These are phyloP conservation scores for Fragum fragum DNA, from an alignment of 2,888 invertebrate genomes.

Conservation along the genomic window DNA sequence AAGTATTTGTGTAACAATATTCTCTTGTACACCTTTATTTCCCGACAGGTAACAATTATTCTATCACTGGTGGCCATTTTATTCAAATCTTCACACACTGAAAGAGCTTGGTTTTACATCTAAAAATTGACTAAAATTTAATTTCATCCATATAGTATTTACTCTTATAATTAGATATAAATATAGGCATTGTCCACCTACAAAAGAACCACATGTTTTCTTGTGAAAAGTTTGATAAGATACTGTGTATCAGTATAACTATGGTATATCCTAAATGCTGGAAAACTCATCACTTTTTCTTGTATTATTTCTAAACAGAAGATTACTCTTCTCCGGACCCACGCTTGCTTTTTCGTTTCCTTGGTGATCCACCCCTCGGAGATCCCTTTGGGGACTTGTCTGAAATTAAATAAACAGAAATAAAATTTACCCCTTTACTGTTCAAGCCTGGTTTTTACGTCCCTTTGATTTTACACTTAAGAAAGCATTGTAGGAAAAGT, in stretches of 20 bases:
- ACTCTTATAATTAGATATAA: background rate
- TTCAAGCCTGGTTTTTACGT: too few species aligned
- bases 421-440: too few species aligned
- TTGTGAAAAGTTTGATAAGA: constrained; percentile 75
- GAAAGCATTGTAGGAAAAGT: too few species aligned
- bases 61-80: background rate
- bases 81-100: background rate
- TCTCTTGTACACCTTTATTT: too few species aligned
- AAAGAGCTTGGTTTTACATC: constrained; percentile 1
- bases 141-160: background rate
- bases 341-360: constrained; percentile 82
- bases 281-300: constrained; percentile 65
- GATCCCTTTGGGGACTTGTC: constrained; percentile 85
- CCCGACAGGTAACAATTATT: too few species aligned
- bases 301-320: constrained; percentile 58
- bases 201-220: constrained; percentile 74
- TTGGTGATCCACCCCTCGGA: constrained; percentile 81
- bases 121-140: constrained; percentile 6
- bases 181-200: background rate
- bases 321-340: constrained; percentile 79
- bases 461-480: too few species aligned
- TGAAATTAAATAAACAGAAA: constrained; percentile 70
- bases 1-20: too few species aligned
- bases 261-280: constrained; percentile 66
- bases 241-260: constrained; percentile 71